phyloP scores from a whole-genome alignment of 2,113 vertebrate genomes.

The Stegastes partitus region DNA sequence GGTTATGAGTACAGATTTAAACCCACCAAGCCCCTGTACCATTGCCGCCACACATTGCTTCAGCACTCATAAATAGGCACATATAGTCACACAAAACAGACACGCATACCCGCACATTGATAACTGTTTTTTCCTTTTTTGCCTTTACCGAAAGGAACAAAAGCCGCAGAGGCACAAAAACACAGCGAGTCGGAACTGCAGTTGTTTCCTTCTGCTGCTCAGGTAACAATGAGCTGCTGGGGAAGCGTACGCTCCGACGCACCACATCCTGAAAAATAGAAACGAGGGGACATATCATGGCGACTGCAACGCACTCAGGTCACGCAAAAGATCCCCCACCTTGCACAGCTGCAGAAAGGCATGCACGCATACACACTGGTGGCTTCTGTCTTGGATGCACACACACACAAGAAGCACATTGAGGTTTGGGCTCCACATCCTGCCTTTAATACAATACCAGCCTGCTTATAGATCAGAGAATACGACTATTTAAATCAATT shows the following conservation, averaged over 20 bases:
- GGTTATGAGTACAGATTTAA: neutral
- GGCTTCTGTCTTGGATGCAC: constrained; percentile 4
- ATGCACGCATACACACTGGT: constrained; percentile 3
- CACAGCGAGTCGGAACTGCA: constrained; percentile 60
- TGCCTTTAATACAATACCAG: constrained; percentile 56
- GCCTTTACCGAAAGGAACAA: constrained; percentile 50
- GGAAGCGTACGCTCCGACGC: constrained; percentile 40
- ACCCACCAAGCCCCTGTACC: neutral
- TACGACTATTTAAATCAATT: constrained; percentile 2
- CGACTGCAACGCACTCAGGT: constrained; percentile 37
- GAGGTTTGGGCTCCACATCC: constrained; percentile 51
- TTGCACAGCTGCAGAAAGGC: constrained; percentile 63
- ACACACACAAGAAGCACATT: neutral
- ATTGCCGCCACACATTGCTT: neutral
- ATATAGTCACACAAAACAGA: neutral
- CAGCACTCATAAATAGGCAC: constrained; percentile 11
- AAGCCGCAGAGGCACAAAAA: constrained; percentile 49
- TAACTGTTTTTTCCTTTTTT: constrained; percentile 72
- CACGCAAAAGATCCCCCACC: constrained; percentile 37
- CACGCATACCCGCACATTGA: constrained; percentile 4
- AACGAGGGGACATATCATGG: constrained; percentile 7
- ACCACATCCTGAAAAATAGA: constrained; percentile 67
- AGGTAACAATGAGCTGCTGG: constrained; percentile 78
- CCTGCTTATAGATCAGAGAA: constrained; percentile 53
- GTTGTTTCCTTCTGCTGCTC: constrained; percentile 78